Conservation (phyloP, 1,140 invertebrate genomes). For the Oscheius sp. region DNA sequence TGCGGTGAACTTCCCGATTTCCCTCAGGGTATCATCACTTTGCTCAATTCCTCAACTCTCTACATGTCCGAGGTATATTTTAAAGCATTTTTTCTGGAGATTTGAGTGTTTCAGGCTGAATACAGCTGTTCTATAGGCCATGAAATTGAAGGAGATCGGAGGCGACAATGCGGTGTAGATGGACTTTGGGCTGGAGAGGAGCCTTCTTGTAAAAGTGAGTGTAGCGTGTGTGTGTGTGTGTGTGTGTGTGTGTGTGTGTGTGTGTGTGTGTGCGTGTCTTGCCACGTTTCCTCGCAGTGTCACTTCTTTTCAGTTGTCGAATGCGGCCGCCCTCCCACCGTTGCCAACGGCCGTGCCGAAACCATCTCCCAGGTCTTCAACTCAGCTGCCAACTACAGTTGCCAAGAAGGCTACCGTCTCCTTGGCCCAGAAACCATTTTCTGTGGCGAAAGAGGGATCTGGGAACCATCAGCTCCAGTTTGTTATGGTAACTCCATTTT, state of each 20-base stretch:
- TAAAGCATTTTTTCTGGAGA: background rate
- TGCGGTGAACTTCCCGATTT: slow-evolving; percentile 30
- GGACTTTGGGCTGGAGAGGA: slow-evolving; percentile 17
- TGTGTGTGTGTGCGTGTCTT: no score
- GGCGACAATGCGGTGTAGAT: slow-evolving; percentile 23
- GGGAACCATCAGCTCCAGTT: slow-evolving; percentile 72
- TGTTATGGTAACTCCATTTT: slow-evolving; percentile 41
- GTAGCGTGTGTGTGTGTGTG: slow-evolving; percentile 16
- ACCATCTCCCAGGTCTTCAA: slow-evolving; percentile 29
- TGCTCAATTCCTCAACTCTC: slow-evolving; percentile 31
- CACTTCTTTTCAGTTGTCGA: slow-evolving; percentile 36
- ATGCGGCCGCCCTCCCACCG: slow-evolving; percentile 39
- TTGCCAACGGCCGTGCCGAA: slow-evolving; percentile 42
- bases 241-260: no score
- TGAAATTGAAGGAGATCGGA: slow-evolving; percentile 23
- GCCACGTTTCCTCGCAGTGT: slow-evolving; percentile 1
- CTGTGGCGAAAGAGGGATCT: slow-evolving; percentile 74
- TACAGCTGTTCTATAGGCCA: slow-evolving; percentile 24
- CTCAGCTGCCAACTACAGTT: slow-evolving; percentile 74
- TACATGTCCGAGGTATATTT: slow-evolving; percentile 25
- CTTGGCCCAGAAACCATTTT: slow-evolving; percentile 77
- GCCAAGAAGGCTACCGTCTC: slow-evolving; percentile 84
- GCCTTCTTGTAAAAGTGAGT: slow-evolving; percentile 24
- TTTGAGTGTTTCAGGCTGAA: slow-evolving; percentile 1
- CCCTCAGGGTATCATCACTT: slow-evolving; percentile 22